Evolutionary conservation across 2,888 invertebrate genomes (phyloP).

Genomic region (Meteorus cinctellus): DNA sequence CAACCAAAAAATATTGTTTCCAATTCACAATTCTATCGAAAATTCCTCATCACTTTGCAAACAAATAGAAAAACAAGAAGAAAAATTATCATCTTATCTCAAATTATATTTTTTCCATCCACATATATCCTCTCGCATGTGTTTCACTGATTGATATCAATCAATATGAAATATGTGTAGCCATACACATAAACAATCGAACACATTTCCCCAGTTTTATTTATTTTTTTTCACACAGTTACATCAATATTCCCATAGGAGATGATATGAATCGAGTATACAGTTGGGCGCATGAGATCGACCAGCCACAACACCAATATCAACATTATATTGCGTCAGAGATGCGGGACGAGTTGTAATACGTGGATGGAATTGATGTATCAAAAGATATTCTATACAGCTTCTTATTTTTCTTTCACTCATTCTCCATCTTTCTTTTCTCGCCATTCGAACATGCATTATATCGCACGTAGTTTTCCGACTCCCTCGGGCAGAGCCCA

Average conservation of each 20-base stretch:
- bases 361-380: conserved; percentile 61
- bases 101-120: too few species aligned
- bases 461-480: conserved; percentile 5
- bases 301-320: conserved; percentile 21
- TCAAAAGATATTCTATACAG: conserved; percentile 48
- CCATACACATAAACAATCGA: neutral
- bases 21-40: too few species aligned
- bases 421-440: conserved; percentile 24
- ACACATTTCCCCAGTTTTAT: conserved; percentile 33
- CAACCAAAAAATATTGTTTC: too few species aligned
- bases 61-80: too few species aligned
- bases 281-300: conserved; percentile 21
- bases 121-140: too few species aligned
- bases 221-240: conserved; percentile 41
- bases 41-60: too few species aligned
- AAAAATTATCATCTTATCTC: too few species aligned
- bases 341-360: conserved; percentile 24
- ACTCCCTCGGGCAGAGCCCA: conserved; percentile 12
- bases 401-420: neutral
- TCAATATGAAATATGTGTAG: neutral
- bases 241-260: conserved; percentile 48
- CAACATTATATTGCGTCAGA: neutral
- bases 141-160: too few species aligned
- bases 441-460: conserved; percentile 16
- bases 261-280: conserved; percentile 37